A percentile compares a stretch with the other conserved stretches of the same genome.
Conservation (phyloP, 2,888 invertebrate species). For the Dorcus hopei region DNA sequence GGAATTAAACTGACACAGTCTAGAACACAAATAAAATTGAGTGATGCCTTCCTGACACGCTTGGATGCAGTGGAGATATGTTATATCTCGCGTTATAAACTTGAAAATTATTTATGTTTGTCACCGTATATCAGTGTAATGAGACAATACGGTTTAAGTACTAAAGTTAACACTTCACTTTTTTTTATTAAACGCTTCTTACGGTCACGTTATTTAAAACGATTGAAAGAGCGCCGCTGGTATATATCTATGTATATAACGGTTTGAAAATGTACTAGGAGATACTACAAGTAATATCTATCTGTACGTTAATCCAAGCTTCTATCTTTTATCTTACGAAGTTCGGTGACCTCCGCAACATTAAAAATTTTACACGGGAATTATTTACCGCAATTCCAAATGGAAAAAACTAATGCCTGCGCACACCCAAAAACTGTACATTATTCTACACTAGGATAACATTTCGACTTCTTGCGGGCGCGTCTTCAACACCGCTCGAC, state of each 20-base stretch:
- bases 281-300: not conserved
- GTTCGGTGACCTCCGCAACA: slow-evolving; percentile 3
- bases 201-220: too few species aligned
- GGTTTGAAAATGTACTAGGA: slow-evolving; percentile 4
- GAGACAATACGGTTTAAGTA: too few species aligned
- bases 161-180: too few species aligned
- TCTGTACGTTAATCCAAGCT: not conserved
- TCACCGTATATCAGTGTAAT: not conserved
- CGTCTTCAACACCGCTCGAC: too few species aligned
- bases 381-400: not conserved
- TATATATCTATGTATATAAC: not conserved
- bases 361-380: not conserved
- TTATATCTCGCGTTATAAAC: not conserved
- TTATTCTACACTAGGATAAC: not conserved
- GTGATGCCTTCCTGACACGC: not conserved
- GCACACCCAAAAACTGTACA: not conserved
- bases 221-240: too few species aligned
- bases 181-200: too few species aligned
- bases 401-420: not conserved
- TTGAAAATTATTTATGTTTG: not conserved
- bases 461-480: too few species aligned
- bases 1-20: not conserved
- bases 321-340: slow-evolving; percentile 5
- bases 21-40: not conserved
- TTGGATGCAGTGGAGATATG: not conserved